phyloP scores from a whole-genome alignment of 2,797 vertebrate species.

The Vultur gryphus region DNA sequence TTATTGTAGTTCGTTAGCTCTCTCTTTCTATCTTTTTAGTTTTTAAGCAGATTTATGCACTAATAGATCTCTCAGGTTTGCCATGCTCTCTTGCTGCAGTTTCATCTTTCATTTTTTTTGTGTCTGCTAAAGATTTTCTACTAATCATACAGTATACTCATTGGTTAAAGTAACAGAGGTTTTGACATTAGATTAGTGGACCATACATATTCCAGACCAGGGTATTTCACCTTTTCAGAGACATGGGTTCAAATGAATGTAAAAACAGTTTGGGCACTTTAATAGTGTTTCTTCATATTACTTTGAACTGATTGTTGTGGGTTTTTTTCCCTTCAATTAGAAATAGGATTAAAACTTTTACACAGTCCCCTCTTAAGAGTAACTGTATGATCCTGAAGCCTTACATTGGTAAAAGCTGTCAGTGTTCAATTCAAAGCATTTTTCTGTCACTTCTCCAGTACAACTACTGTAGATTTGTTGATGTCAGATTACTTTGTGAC shows the following conservation, averaged over 20 bases:
- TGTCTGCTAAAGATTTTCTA: slow-evolving; percentile 78
- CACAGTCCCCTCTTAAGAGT: not conserved
- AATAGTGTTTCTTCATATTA: not conserved
- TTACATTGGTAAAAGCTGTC: not conserved
- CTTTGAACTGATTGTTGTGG: not conserved
- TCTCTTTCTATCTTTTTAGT: slow-evolving; percentile 75
- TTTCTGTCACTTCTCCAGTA: slow-evolving; percentile 1
- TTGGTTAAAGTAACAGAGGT: not conserved
- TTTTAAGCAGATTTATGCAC: slow-evolving; percentile 74
- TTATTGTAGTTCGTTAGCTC: slow-evolving; percentile 78
- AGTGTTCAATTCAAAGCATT: not conserved
- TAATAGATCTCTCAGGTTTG: slow-evolving; percentile 80
- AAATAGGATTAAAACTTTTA: not conserved
- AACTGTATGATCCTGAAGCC: not conserved
- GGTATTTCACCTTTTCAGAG: not conserved
- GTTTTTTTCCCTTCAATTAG: fast-evolving
- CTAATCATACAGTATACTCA: slow-evolving; percentile 61
- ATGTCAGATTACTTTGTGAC: not conserved
- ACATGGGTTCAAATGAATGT: not conserved
- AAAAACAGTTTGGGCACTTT: not conserved
- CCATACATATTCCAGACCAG: not conserved
- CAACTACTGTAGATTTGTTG: not conserved
- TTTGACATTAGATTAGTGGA: not conserved
- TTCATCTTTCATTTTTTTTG: slow-evolving; percentile 79
- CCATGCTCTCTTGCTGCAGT: slow-evolving; percentile 79